phyloP scores from a whole-genome alignment of 2,113 vertebrate species.

The Atrichornis clamosus region DNA sequence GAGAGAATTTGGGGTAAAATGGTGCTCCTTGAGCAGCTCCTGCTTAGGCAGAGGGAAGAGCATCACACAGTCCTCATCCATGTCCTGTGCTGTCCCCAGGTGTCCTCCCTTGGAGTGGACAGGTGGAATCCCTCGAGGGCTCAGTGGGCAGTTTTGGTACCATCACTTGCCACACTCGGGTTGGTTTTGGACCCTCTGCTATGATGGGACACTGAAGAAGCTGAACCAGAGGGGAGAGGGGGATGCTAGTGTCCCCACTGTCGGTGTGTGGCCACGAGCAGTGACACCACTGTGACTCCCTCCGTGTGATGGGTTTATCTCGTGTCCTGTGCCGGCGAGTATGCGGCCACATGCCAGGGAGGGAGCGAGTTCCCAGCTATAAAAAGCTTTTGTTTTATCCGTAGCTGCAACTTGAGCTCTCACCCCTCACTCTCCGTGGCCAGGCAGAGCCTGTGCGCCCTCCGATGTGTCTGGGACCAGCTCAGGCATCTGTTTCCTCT shows the following conservation, averaged over 20 bases:
- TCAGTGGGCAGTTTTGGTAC: accelerated
- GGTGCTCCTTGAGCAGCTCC: not conserved
- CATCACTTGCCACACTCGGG: accelerated
- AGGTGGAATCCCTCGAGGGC: accelerated
- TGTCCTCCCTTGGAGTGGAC: not conserved
- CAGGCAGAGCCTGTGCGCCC: not conserved
- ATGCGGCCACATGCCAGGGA: not conserved
- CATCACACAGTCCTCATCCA: accelerated
- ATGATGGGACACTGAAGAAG: accelerated
- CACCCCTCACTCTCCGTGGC: not conserved
- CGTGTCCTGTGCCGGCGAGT: accelerated
- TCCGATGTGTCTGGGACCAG: not conserved
- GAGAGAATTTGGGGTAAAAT: not conserved
- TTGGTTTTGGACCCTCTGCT: not conserved
- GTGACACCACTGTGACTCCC: not conserved
- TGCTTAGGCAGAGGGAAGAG: not conserved
- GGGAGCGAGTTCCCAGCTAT: not conserved
- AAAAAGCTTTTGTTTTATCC: constrained; percentile 43
- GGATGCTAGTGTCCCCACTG: accelerated
- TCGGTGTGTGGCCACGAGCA: accelerated
- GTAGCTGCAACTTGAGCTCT: not conserved
- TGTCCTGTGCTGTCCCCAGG: not conserved
- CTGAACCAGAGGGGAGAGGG: not conserved
- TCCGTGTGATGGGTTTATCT: not conserved
- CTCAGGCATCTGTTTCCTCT: not conserved